These are phyloP conservation scores for Crenichthys baileyi DNA, from an alignment of 2,797 vertebrate genomes.

Conservation along the genomic window DNA sequence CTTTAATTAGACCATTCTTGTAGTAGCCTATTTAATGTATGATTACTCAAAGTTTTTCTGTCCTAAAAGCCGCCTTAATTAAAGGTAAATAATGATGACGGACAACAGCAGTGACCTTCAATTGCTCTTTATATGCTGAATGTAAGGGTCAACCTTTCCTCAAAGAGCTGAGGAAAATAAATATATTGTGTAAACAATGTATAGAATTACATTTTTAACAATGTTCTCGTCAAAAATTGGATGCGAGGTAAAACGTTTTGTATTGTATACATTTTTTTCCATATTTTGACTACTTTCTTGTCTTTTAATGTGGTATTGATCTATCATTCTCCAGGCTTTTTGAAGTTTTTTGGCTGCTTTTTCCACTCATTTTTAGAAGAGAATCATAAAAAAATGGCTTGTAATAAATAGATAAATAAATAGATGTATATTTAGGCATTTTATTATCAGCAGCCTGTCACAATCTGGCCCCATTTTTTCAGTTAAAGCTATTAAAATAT, in stretches of 20 bases:
- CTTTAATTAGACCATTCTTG: slow-evolving; percentile 27
- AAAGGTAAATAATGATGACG: slow-evolving; percentile 76
- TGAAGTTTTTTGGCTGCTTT: too few relatives aligned
- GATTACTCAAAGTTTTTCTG: slow-evolving; percentile 76
- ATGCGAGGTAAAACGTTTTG: too few relatives aligned
- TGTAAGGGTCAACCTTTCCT: slow-evolving; percentile 66
- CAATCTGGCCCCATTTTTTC: neutral
- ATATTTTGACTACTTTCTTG: neutral
- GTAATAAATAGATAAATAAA: neutral
- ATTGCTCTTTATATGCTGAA: slow-evolving; percentile 88
- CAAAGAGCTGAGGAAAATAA: too few relatives aligned
- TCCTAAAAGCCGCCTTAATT: slow-evolving; percentile 80
- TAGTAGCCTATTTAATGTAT: slow-evolving; percentile 29
- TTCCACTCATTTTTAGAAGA: too few relatives aligned
- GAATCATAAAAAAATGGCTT: too few relatives aligned
- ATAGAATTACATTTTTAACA: too few relatives aligned
- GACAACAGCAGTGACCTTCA: slow-evolving; percentile 82
- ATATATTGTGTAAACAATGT: too few relatives aligned
- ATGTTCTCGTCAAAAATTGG: too few relatives aligned
- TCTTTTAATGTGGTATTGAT: too few relatives aligned
- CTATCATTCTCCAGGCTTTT: too few relatives aligned
- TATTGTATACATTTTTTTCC: neutral
- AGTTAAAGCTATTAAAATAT: neutral
- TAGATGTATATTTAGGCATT: neutral
- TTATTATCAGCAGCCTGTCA: neutral